Evolutionary conservation across 2,888 invertebrate genomes (phyloP), one percentile per base, ranked within the genome.

Genomic region (Hybos culiciformis): DNA sequence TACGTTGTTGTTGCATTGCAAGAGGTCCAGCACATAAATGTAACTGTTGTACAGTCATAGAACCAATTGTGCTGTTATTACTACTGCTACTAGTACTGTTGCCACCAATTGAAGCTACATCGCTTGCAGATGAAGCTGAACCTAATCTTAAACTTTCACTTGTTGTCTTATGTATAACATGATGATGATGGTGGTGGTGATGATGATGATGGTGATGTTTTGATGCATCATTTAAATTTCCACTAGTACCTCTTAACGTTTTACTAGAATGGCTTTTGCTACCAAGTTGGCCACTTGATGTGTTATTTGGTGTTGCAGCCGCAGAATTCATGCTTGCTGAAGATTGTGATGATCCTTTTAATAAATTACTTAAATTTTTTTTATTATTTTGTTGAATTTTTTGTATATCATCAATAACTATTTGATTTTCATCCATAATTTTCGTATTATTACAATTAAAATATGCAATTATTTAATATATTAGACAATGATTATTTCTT

Each of bases 81-180:
- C 5, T 12, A 24, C 4, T 8, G 5, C n/a, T 24, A 9, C 2
- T 15, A 15, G 4, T 49, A 50, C 17, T 34, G n/a, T 6, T 29
- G n/a, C n/a, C n/a, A 12, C 9, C 9, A n/a, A 17, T 7, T 34
- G 17, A 19, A 15, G 19, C 11, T 34, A 17, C 4, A 15, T 14
- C 17, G 14, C 15, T 11, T 34, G 34, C 11, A 15, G 19, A 17
- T 34, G 34, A 18, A 15, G 14, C 11, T 15, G 23, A 32, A 43
- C 7, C 15, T 40, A 79, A 69, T 53, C 80, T 75, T 63, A 80
- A 71, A 68, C 78, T 77, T 70, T 80, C 80, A 68, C 76, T 80
- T 57, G 79, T 80, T 54, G 78, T 78, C 63, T 77, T 75, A 65
- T 77, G 77, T 62, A 78, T 72, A 60, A 75, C 73, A 41, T 53